Evolutionary conservation across 2,888 invertebrate species (phyloP).

Genomic region (Diloba caeruleocephala): DNA sequence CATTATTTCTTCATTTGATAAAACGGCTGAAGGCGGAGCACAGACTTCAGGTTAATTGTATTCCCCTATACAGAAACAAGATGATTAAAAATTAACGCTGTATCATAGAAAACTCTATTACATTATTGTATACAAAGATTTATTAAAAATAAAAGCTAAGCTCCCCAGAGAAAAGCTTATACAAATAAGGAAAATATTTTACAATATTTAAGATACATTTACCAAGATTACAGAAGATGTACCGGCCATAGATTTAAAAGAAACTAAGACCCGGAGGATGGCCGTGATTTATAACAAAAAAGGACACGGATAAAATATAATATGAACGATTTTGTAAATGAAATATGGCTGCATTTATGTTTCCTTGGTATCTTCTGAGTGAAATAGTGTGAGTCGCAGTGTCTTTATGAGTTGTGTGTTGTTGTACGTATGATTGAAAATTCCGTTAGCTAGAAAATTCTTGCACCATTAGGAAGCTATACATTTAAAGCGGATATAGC

Average conservation of each 20-base stretch:
- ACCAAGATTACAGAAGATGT: conserved; percentile 31
- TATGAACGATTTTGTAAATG: background rate
- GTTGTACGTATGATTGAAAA: no score
- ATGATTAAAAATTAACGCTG: conserved; percentile 7
- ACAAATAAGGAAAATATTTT: conserved; percentile 23
- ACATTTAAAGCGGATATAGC: no score
- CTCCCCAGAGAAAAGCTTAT: conserved; percentile 9
- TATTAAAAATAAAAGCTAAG: conserved; percentile 20
- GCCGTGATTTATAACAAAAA: conserved; percentile 15
- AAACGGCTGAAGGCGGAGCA: background rate
- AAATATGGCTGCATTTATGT: conserved; percentile 14
- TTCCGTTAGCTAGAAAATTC: no score
- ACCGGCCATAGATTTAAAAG: conserved; percentile 42
- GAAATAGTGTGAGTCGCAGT: no score
- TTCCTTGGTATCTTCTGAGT: background rate
- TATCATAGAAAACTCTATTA: conserved; percentile 16
- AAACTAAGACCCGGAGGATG: conserved; percentile 29
- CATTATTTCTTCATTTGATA: no score
- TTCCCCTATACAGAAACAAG: background rate
- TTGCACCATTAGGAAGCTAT: no score
- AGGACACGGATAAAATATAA: conserved; percentile 9
- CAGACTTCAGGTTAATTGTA: background rate
- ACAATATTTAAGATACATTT: conserved; percentile 42
- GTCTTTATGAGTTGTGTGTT: no score
- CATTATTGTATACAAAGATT: conserved; percentile 19